These are phyloP conservation scores for Microcebus tavaratra DNA, from an alignment of 2,113 vertebrate genomes.

Conservation along the genomic window DNA sequence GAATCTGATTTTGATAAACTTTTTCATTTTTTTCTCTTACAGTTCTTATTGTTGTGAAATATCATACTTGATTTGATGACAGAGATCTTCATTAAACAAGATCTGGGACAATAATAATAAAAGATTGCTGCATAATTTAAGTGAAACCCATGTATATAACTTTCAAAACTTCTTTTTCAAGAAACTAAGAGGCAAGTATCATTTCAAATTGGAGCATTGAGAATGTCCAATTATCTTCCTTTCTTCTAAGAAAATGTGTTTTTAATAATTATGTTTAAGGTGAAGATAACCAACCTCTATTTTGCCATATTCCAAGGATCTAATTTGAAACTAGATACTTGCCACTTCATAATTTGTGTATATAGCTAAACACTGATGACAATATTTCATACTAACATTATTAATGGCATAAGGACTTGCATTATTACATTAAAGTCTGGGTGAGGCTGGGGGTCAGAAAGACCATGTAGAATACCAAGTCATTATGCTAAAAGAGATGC, in stretches of 20 bases:
- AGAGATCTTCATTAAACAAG: slow-evolving; percentile 74
- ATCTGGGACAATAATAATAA: slow-evolving; percentile 78
- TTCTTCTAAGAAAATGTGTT: slow-evolving; percentile 66
- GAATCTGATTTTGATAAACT: slow-evolving; percentile 33
- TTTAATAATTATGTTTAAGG: slow-evolving; percentile 68
- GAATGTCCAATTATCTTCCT: slow-evolving; percentile 73
- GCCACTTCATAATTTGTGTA: slow-evolving; percentile 75
- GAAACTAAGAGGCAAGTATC: slow-evolving; percentile 79
- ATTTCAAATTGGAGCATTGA: slow-evolving; percentile 72
- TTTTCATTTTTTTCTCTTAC: slow-evolving; percentile 75
- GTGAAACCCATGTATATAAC: slow-evolving; percentile 85
- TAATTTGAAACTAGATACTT: slow-evolving; percentile 81
- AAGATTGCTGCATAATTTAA: slow-evolving; percentile 86
- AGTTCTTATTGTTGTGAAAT: slow-evolving; percentile 88
- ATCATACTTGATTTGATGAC: slow-evolving; percentile 83
- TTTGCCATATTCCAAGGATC: slow-evolving; percentile 74
- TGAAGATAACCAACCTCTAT: slow-evolving; percentile 63
- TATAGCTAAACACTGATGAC: slow-evolving; percentile 76
- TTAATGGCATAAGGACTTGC: slow-evolving; percentile 40
- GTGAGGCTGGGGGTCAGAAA: background rate
- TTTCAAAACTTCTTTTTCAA: slow-evolving; percentile 79
- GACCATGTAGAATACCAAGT: slow-evolving; percentile 21
- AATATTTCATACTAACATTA: slow-evolving; percentile 63
- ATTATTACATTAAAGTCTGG: slow-evolving; percentile 21
- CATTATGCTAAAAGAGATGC: slow-evolving; percentile 19